Base-by-base conservation (phyloP, 2,113 vertebrate genomes). In the Reinhardtius hippoglossoides region DNA sequence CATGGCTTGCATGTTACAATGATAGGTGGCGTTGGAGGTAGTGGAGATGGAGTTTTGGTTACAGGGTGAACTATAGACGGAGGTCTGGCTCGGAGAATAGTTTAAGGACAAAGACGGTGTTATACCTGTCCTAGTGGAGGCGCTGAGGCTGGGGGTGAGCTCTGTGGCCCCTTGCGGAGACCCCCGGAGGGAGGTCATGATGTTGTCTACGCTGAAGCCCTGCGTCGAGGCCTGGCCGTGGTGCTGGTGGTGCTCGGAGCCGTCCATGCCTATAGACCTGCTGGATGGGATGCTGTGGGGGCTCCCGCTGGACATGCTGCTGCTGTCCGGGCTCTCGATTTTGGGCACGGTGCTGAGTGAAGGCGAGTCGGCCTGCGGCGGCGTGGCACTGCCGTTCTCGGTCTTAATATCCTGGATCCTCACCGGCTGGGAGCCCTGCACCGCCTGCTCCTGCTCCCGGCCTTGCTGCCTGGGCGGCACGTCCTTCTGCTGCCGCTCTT, bases 1-100 rank as follows among this genome's bases (percentile, higher is more conserved):
- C 97, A 98, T 97, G 90, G 97, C 97, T 87, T 98, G 97, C 96
- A 97, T 95, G 89, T 98, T 98, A 91, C 97, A 98, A 89, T 98
- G 97, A 87, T 98, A 98, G 84, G 96, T 97, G 44, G 94, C 94
- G 35, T 95, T 95, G 86, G 94, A 94, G 92, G 92, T 95, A 91
- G 95, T 94, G 20, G 94, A 93, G 86, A 94, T 89, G 18, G 95
- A 91, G 93, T 94, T 95, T 75, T 96, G 96, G 92, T 94, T 95
- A 86, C 96, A 97, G 16, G 96, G 94, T 12, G 96, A 95, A 78
- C 95, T 94, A 90, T 97, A 98, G 80, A 95, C 94, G 15, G 97
- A 95, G 67, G 95, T 93, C 87, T 96, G 97, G 69, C 87, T 96
- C 0, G 97, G 95, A 0, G 96, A 96, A 89, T 97, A 97, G 89